These are phyloP conservation scores for Coregonus suidteri DNA, from an alignment of 2,797 vertebrate species.

Conservation along the genomic window DNA sequence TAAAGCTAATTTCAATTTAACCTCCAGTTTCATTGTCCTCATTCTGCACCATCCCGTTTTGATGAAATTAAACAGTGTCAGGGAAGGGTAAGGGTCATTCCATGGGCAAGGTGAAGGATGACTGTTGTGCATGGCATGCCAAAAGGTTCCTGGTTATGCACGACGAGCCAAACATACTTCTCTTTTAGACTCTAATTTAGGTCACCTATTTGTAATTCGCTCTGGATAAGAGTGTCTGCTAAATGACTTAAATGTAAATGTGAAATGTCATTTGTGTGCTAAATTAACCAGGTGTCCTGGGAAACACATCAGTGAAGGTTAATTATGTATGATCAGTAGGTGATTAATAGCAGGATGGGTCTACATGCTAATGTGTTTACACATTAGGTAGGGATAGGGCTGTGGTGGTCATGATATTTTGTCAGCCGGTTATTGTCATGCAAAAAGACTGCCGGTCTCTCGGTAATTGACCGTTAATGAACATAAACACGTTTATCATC, in stretches of 20 bases:
- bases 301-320: neutral
- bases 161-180: slow-evolving; percentile 2
- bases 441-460: too few species aligned
- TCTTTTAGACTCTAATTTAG: slow-evolving; percentile 24
- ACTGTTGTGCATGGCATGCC: neutral
- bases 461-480: too few species aligned
- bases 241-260: too few species aligned
- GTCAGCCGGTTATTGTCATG: too few species aligned
- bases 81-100: neutral
- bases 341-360: neutral
- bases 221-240: too few species aligned
- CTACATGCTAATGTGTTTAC: slow-evolving; percentile 19
- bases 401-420: too few species aligned
- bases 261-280: slow-evolving; percentile 12
- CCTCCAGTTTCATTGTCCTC: slow-evolving; percentile 11
- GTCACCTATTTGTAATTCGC: neutral
- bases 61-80: neutral
- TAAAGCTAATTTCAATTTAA: slow-evolving; percentile 19
- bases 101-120: neutral
- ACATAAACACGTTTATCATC: too few species aligned
- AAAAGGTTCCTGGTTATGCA: neutral
- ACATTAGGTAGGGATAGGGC: neutral
- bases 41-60: slow-evolving; percentile 2
- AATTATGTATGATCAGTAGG: slow-evolving; percentile 4
- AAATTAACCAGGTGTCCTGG: slow-evolving; percentile 19